phyloP scores from a whole-genome alignment of 2,888 invertebrate genomes.

The Apotomis betuletana region DNA sequence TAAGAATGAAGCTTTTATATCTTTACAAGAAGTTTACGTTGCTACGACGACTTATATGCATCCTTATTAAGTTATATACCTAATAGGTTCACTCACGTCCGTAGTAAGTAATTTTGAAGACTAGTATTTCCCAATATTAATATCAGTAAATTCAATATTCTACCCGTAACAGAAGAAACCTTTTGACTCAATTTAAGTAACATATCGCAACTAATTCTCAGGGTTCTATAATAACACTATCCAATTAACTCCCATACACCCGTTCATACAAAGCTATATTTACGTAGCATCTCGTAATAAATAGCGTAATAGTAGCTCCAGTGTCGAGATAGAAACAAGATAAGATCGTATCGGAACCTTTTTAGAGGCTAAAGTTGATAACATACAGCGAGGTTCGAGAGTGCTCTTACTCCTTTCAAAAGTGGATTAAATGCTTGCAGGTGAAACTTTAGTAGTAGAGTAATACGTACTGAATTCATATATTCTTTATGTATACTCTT shows the following conservation, averaged over 20 bases:
- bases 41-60: too few relatives aligned
- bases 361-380: slow-evolving; percentile 11
- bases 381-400: slow-evolving; percentile 9
- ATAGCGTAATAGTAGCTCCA: slow-evolving; percentile 28
- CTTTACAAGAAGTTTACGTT: too few relatives aligned
- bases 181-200: neutral
- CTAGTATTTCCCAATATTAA: too few relatives aligned
- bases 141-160: too few relatives aligned
- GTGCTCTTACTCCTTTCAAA: slow-evolving; percentile 23
- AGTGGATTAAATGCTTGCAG: slow-evolving; percentile 1
- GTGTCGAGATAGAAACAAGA: slow-evolving; percentile 21
- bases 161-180: neutral
- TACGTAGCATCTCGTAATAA: slow-evolving; percentile 29
- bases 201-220: slow-evolving; percentile 19
- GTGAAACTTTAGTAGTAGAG: neutral
- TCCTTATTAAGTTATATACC: too few relatives aligned
- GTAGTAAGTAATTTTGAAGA: too few relatives aligned
- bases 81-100: too few relatives aligned
- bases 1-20: too few relatives aligned
- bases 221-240: slow-evolving; percentile 20
- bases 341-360: slow-evolving; percentile 37
- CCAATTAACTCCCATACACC: slow-evolving; percentile 6
- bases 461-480: neutral
- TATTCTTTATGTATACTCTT: neutral
- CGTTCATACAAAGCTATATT: slow-evolving; percentile 30